phyloP scores from a whole-genome alignment of 2,797 vertebrate species.

The Cuculus canorus region DNA sequence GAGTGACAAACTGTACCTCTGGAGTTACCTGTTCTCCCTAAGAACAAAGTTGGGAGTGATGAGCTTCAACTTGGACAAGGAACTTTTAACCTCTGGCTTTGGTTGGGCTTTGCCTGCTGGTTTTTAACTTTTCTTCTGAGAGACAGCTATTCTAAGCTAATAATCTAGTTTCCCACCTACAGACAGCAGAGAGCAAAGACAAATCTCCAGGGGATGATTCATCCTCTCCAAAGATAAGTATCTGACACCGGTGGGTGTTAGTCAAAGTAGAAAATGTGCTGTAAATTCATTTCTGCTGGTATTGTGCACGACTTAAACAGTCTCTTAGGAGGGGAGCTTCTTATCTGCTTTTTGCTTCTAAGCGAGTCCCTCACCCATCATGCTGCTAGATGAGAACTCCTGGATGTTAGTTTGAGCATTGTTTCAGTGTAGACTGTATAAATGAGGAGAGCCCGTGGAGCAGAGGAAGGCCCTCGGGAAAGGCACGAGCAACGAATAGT shows the following conservation, averaged over 20 bases:
- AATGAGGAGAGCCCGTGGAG: background rate
- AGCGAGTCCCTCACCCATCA: rapidly evolving
- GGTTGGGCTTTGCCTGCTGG: background rate
- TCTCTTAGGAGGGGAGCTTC: background rate
- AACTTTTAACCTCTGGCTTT: background rate
- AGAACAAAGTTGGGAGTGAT: background rate
- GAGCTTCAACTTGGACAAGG: background rate
- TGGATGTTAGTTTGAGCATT: background rate
- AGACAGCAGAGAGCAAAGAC: constrained; percentile 14
- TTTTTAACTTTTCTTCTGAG: background rate
- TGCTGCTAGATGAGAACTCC: background rate
- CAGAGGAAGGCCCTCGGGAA: background rate
- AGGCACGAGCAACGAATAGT: background rate
- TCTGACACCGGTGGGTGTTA: constrained; percentile 61
- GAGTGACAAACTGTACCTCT: background rate
- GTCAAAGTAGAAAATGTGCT: constrained; percentile 55
- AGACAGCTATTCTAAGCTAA: constrained; percentile 29
- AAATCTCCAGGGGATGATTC: constrained; percentile 16
- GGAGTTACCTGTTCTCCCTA: background rate
- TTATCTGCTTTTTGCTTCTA: background rate
- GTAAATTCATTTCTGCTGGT: constrained; percentile 36
- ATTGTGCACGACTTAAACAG: constrained; percentile 29
- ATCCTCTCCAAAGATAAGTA: constrained; percentile 42
- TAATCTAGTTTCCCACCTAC: constrained; percentile 45
- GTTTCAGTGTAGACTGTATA: background rate